Base-by-base conservation (phyloP, 1,140 invertebrate genomes). In the Aporrectodea caliginosa region DNA sequence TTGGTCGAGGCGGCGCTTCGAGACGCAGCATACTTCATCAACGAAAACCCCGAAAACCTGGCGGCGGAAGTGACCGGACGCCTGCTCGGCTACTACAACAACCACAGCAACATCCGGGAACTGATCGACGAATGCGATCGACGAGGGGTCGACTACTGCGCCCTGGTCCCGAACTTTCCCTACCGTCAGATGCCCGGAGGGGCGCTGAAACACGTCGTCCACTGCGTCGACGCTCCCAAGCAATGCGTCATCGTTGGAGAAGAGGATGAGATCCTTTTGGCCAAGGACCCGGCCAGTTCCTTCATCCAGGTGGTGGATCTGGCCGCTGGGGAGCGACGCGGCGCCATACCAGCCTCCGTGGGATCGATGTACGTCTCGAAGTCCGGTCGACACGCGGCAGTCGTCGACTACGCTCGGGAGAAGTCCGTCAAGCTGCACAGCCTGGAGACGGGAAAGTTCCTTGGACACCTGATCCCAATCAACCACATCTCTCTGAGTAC, bases 1-100 rank as follows among this genome's bases (percentile, higher is more conserved):
- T 86, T 99, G 73, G 95, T 99, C 1, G 95, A 96, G 0, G 97
- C 98, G 88, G 96, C 96, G 2, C 88, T 99, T 2, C 90, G 97
- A 73, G 90, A 98, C 29, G 84, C 81, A 1, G 35, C 83, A n/a
- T 43, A 35, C 27, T 73, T 97, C 79, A 88, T 98, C 22, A 93
- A 93, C 27, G 92, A 93, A 79, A 94, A 97, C 88, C 95, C 97
- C 0, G 93, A 97, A 83, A 98, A 98, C 96, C 87, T 99, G 68
- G 96, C 95, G 0, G 94, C 96, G 0, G 97, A 99, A 88, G 90
- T 99, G 6, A 92, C 97, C 0, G 96, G 96, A 1, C 90, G 97
- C 69, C 90, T 99, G 1, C 88, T 99, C 29, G 96, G 97, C 0
- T 88, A 86, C 79, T 88, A 87, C 81, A 82, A 83, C 27, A 84